Evolutionary conservation across 2,113 vertebrate genomes (phyloP), one percentile per base, ranked within the genome.

Genomic region (Orthonyx spaldingii): DNA sequence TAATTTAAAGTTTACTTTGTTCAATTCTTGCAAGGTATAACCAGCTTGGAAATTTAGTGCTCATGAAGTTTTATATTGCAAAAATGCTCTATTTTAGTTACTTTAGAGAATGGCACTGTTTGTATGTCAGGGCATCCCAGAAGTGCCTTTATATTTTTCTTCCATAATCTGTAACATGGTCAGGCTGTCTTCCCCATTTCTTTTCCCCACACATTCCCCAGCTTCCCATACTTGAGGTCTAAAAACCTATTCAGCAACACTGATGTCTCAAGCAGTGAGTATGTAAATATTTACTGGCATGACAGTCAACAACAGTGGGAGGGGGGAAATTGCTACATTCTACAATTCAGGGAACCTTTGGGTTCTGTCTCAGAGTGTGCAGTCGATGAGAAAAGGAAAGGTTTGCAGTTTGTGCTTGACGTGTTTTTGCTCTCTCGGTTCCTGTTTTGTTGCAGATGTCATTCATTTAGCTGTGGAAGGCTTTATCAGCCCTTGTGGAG

Each of bases 281-380:
- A 97, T 94, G 71, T 98, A 98, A 98, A 98, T 98, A 98, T 98
- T 98, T 98, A 98, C 94, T 92, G 83, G 46, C 47, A 39, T 46
- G 35, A 77, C 42, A 90, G 86, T 96, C 96, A 94, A 96, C 93
- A 89, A 91, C 85, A 90, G 90, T 7, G 15, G 90, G 82, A 87
- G 63, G 79, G 70, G 64, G 94, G 66, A 79, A 92, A 95, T 97
- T 97, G 96, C 97, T 97, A 93, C 95, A 97, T 86, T 79, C 84
- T 96, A 76, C 83, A 35, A 61, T 74, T 70, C 96, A n/a, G 93
- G 87, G 95, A 97, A 92, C 81, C 91, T 93, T 97, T 8, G 64
- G 91, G 89, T 93, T 97, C 95, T 97, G 87, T 96, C 87, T 97
- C 76, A n/a, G 84, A 93, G 87, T 17, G 20, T 55, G 50, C 90